Conservation (phyloP, 92 coral and sea anemone genomes). For the Galaxea fascicularis region DNA sequence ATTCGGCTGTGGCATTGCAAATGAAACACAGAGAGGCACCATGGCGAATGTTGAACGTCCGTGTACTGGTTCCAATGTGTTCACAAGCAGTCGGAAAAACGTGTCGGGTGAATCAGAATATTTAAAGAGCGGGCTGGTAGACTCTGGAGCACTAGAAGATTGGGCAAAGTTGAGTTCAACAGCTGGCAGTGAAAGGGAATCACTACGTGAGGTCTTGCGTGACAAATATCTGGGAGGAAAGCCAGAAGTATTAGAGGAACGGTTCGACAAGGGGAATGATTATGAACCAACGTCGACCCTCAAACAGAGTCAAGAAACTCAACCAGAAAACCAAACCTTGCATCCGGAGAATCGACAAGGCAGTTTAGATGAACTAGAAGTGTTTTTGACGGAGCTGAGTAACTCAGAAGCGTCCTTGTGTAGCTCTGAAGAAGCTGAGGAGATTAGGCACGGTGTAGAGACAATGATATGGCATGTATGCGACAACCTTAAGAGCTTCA, state of each 20-base stretch:
- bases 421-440: slow-evolving; percentile 12
- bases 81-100: neutral
- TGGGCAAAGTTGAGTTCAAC: neutral
- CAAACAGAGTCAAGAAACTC: neutral
- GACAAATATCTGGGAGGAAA: slow-evolving; percentile 3
- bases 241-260: neutral
- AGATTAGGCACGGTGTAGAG: slow-evolving; percentile 18
- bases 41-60: neutral
- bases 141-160: neutral
- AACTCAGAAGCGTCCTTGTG: slow-evolving; percentile 23
- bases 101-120: slow-evolving; percentile 9
- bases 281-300: neutral
- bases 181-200: slow-evolving; percentile 1
- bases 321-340: slow-evolving; percentile 1
- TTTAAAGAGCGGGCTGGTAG: slow-evolving; percentile 11
- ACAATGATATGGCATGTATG: slow-evolving; percentile 21
- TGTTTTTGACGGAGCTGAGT: slow-evolving; percentile 26
- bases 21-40: slow-evolving; percentile 1
- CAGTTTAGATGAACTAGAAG: slow-evolving; percentile 22
- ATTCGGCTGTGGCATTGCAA: neutral
- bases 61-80: neutral
- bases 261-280: slow-evolving; percentile 8
- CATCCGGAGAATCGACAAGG: slow-evolving; percentile 8
- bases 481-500: slow-evolving; percentile 30
- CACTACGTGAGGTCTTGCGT: neutral